phyloP scores from a whole-genome alignment of 2,888 invertebrate genomes.

The Yponomeuta sedellus region DNA sequence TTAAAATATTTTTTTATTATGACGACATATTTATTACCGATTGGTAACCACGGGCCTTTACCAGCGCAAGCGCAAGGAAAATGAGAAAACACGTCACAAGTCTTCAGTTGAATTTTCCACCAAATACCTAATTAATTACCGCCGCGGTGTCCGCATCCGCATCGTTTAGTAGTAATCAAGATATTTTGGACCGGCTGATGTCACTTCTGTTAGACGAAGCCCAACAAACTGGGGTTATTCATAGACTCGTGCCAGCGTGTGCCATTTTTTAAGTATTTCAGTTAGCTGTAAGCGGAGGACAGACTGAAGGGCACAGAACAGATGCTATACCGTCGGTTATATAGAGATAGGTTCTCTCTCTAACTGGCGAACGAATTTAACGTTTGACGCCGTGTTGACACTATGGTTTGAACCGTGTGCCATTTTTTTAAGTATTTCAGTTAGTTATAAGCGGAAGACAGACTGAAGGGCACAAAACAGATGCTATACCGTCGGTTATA shows the following conservation, averaged over 20 bases:
- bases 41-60: no score
- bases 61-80: no score
- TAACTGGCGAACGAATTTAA: no score
- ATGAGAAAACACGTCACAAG: no score
- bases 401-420: neutral
- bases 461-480: neutral
- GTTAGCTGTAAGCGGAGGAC: neutral
- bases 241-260: slow-evolving; percentile 10
- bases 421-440: neutral
- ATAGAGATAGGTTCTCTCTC: no score
- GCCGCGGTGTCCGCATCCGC: neutral
- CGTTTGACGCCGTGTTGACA: no score
- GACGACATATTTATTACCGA: no score
- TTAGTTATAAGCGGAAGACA: neutral
- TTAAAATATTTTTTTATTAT: no score
- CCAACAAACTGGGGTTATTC: slow-evolving; percentile 10
- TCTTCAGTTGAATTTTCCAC: neutral
- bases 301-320: neutral
- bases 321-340: no score
- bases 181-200: slow-evolving; percentile 9
- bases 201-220: slow-evolving; percentile 4
- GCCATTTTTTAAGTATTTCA: neutral
- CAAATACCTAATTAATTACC: neutral
- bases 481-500: no score
- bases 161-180: neutral